Conservation (phyloP, 1,140 invertebrate genomes). For the Ostrea edulis region DNA sequence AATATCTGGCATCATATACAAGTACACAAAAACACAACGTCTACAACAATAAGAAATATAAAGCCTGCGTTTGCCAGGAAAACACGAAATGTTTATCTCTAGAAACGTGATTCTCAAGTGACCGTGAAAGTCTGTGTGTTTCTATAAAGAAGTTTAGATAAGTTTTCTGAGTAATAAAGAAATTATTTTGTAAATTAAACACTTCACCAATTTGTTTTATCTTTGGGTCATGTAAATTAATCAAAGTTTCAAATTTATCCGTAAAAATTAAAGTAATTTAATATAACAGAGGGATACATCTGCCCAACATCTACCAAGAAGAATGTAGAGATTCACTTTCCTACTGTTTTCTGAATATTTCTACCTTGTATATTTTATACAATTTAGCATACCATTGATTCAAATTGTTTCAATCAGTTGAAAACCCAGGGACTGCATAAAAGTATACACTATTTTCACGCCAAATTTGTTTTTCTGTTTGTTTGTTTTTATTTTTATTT, state of each 20-base stretch:
- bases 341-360: neutral
- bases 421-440: neutral
- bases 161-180: conserved; percentile 37
- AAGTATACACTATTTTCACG: neutral
- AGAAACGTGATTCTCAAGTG: neutral
- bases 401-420: neutral
- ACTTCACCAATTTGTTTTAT: conserved; percentile 5
- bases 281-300: neutral
- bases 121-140: neutral
- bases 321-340: neutral
- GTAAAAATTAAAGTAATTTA: neutral
- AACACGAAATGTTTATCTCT: neutral
- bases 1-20: neutral
- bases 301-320: neutral
- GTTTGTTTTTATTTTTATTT: too few relatives aligned
- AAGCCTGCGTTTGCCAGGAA: neutral
- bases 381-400: neutral
- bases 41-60: neutral
- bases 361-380: neutral
- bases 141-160: conserved; percentile 2
- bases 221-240: neutral
- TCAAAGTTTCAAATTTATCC: conserved; percentile 10
- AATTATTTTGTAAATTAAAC: conserved; percentile 33
- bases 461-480: neutral
- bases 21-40: conserved; percentile 8